Base-by-base conservation (phyloP, 2,888 invertebrate species). In the Lacanobia oleracea region DNA sequence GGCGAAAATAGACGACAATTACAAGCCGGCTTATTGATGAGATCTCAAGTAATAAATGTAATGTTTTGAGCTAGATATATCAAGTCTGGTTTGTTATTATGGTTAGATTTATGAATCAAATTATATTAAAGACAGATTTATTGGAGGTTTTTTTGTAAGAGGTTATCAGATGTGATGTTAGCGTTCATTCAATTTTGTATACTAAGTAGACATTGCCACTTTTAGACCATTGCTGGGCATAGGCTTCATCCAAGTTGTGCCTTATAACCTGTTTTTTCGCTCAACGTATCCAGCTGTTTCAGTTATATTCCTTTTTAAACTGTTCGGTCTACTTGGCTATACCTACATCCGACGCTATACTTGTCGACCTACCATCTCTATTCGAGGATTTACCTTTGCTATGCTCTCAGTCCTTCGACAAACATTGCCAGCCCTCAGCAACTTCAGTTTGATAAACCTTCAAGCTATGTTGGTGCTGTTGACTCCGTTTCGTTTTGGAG, bases 1-100 rank as follows among this genome's bases (percentile, higher is more conserved):
- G 72, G 59, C 78, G 67, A 71, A 85, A 85, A 84, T 84, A 81
- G 72, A 75, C 16, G 40, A 77, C 73, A 84, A 77, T 84, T 77
- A 75, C 71, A 56, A 33, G 72, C 67, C 77, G 66, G 70, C 40
- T 67, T 82, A 81, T 81, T 81, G 62, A 80, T 64, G 78, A 43
- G 66, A 54, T 51, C n/a, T 64, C 33, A 72, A 72, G 68, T 53
- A 66, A 53, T 67, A 72, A 40, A 69, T 50, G n/a, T 66, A 23
- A 76, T 54, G 18, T 54, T 50, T 61, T 60, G 21, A 23, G 23
- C 59, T 64, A 33, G 45, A 63, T 72, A 67, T 65, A 43, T 43
- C 43, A 43, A 37, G 57, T 45, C 56, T 57, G n/a, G 64, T 45
- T 50, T 70, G 51, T 33, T 60, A 6, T 64, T 67, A 60, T 43